A percentile compares a stretch with the other conserved stretches of the same genome.
Conservation (phyloP, 2,113 vertebrate species). For the Drymodes brunneopygia region DNA sequence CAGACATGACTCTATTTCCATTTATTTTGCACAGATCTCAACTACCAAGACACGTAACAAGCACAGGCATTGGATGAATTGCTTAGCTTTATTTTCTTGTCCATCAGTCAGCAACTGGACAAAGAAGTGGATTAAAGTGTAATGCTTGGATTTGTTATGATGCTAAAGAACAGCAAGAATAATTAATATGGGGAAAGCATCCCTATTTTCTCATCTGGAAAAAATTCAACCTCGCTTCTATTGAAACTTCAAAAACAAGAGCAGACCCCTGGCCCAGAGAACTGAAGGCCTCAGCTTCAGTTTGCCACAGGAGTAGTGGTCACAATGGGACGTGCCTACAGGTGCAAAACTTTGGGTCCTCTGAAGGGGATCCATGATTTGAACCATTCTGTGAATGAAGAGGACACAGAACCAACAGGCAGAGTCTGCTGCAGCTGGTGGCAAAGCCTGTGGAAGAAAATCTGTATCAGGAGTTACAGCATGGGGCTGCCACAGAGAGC, state of each 20-base stretch:
- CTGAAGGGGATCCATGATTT: neutral
- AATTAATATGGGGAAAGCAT: neutral
- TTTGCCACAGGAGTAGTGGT: neutral
- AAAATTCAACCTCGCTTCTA: neutral
- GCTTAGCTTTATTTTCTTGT: neutral
- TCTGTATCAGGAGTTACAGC: neutral
- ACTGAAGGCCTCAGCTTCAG: neutral
- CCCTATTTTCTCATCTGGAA: neutral
- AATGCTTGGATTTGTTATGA: neutral
- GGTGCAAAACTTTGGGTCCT: neutral
- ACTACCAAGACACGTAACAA: neutral
- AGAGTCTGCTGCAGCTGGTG: neutral
- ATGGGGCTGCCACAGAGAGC: neutral
- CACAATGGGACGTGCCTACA: accelerated
- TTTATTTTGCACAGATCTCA: neutral
- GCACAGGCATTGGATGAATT: neutral
- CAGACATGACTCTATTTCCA: neutral
- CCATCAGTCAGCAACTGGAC: neutral
- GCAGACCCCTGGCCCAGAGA: neutral
- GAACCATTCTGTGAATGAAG: neutral
- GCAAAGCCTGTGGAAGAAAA: neutral
- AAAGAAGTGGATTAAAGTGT: neutral
- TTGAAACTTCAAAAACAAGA: neutral
- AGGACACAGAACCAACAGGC: neutral
- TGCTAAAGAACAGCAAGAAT: neutral